Conservation (phyloP, 2,113 vertebrate species). For the Boulengerochromis microlepis region DNA sequence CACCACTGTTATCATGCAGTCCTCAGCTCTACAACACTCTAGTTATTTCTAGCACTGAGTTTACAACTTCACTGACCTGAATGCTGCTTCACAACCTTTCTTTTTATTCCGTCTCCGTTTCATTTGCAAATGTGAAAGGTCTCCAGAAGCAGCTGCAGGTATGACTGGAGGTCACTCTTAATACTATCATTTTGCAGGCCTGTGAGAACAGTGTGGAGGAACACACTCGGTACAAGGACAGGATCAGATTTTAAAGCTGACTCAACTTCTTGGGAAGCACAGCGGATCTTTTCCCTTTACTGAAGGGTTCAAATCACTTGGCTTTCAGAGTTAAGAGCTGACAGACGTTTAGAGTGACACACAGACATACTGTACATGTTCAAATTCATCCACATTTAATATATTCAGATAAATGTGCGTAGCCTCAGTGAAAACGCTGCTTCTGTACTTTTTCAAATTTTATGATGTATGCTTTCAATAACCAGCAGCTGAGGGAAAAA, state of each 20-base stretch:
- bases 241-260: conserved; percentile 17
- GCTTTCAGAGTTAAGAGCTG: not conserved
- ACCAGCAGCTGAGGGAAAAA: not conserved
- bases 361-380: not conserved
- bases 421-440: not conserved
- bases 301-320: not conserved
- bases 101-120: not conserved
- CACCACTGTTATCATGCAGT: not conserved
- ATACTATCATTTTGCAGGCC: not conserved
- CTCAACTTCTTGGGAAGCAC: not conserved
- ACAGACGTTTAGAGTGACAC: not conserved
- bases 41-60: not conserved
- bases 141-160: not conserved
- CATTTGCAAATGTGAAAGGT: not conserved
- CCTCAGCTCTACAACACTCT: not conserved
- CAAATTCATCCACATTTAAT: not conserved
- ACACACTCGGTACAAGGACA: not conserved
- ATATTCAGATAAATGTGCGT: not conserved
- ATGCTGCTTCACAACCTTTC: not conserved
- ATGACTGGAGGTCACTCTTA: conserved; percentile 2
- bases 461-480: not conserved
- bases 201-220: not conserved
- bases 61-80: not conserved
- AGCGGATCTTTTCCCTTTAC: not conserved
- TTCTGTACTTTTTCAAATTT: not conserved